Evolutionary conservation across 2,113 vertebrate species (phyloP).

Genomic region (Scortum barcoo): DNA sequence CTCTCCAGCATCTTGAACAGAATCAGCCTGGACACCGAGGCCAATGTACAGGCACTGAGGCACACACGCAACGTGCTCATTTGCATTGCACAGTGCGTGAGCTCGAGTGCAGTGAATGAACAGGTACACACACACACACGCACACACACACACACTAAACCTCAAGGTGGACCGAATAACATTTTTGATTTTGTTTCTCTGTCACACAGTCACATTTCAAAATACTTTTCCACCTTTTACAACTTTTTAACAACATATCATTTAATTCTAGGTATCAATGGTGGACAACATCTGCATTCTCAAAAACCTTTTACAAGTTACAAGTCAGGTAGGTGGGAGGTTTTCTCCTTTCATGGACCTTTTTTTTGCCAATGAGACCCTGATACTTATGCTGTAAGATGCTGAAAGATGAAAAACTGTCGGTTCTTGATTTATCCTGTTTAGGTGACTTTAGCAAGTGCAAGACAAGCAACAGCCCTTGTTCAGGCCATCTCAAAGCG

Average conservation of each 20-base stretch:
- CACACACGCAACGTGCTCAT: slow-evolving; percentile 80
- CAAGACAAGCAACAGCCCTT: slow-evolving; percentile 59
- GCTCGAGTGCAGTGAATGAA: slow-evolving; percentile 62
- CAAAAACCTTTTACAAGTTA: slow-evolving; percentile 78
- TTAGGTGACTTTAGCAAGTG: slow-evolving; percentile 79
- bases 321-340: slow-evolving; percentile 79
- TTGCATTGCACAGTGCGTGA: slow-evolving; percentile 71
- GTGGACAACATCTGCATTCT: slow-evolving; percentile 77
- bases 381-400: neutral
- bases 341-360: neutral
- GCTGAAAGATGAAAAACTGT: neutral
- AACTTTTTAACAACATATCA: neutral
- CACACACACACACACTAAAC: neutral
- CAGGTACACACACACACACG: slow-evolving; percentile 75
- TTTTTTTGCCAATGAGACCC: neutral
- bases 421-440: neutral
- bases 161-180: neutral
- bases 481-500: slow-evolving; percentile 53
- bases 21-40: slow-evolving; percentile 69
- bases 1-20: slow-evolving; percentile 80
- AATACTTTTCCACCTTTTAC: neutral
- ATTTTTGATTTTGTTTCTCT: neutral
- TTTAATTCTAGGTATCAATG: slow-evolving; percentile 75
- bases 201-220: neutral
- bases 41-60: slow-evolving; percentile 61